Evolutionary conservation across 2,888 invertebrate genomes (phyloP).

Genomic region (Calephelis perditalis): DNA sequence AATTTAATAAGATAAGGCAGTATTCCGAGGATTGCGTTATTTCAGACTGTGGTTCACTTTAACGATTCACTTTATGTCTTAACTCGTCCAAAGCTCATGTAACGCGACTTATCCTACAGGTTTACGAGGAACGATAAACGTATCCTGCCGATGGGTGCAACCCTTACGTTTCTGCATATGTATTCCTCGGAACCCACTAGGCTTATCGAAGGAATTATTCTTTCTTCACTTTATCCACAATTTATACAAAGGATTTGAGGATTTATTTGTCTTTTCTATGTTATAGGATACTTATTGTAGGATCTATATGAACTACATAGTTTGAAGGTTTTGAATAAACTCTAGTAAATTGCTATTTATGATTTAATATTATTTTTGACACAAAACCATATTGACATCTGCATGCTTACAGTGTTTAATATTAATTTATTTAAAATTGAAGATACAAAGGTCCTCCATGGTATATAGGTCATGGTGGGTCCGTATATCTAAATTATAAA

Average conservation of each 20-base stretch:
- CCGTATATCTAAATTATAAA: too few relatives aligned
- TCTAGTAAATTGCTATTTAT: too few relatives aligned
- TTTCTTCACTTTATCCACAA: slow-evolving; percentile 11
- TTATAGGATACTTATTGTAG: not conserved
- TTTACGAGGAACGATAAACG: slow-evolving; percentile 61
- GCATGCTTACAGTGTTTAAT: too few relatives aligned
- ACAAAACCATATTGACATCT: too few relatives aligned
- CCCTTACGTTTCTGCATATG: slow-evolving; percentile 32
- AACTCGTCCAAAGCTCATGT: slow-evolving; percentile 54
- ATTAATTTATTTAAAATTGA: too few relatives aligned
- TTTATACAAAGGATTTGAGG: too few relatives aligned
- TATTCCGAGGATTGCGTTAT: slow-evolving; percentile 21
- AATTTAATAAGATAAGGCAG: slow-evolving; percentile 16
- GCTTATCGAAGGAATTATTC: slow-evolving; percentile 33
- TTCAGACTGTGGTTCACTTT: slow-evolving; percentile 39
- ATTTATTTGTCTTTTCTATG: slow-evolving; percentile 5
- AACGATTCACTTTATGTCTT: slow-evolving; percentile 52
- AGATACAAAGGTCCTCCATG: too few relatives aligned
- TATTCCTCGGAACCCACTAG: slow-evolving; percentile 31
- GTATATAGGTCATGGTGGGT: too few relatives aligned
- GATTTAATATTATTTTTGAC: too few relatives aligned
- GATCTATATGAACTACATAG: too few relatives aligned
- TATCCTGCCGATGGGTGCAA: slow-evolving; percentile 43
- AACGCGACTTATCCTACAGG: slow-evolving; percentile 54
- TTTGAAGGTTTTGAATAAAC: too few relatives aligned